Evolutionary conservation across 2,797 vertebrate species (phyloP), one percentile per base, ranked within the genome.

Genomic region (Phrynocephalus forsythii): DNA sequence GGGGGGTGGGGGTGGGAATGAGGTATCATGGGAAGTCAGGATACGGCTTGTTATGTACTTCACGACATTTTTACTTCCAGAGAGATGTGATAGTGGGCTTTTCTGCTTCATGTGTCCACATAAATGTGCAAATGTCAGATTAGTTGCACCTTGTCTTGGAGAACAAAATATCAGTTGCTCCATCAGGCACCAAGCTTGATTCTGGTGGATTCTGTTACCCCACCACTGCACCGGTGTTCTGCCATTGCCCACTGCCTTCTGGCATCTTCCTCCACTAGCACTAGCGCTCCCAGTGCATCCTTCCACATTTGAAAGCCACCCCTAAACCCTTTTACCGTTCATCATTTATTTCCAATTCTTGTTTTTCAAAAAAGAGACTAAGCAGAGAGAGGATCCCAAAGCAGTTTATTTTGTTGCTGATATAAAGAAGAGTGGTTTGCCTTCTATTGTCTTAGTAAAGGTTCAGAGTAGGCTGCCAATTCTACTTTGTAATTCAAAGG

Each of bases 321-420:
- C 2, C 52, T 56, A 78, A 3, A 11, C 8, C 26, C 68, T 50
- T n/a, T 56, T 87, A 68, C 38, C 56, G 7, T 28, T 30, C n/a
- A 24, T 68, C 16, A 30, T 50, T 67, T 44, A 38, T 83, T 78
- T 11, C 30, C 44, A 26, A 30, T 77, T 24, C 76, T 75, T 18
- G 28, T 80, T 63, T 63, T 44, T 44, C 33, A 66, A 79, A 79
- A 44, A 71, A 69, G 52, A 79, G 24, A 78, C 71, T 56, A 83
- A 79, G 26, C 66, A 50, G 9, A 33, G 7, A 63, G 67, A 83
- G 15, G 2, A 87, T 85, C 76, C 81, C 87, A 91, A 92, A 86
- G 18, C 9, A 0, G 0, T 81, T 82, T 82, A 50, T 84, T 67
- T 84, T 76, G 10, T 76, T 67, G 26, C 24, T 69, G 5, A 71